These are phyloP conservation scores for Macrosteles quadrilineatus DNA, from an alignment of 1,140 invertebrate species.

Conservation along the genomic window DNA sequence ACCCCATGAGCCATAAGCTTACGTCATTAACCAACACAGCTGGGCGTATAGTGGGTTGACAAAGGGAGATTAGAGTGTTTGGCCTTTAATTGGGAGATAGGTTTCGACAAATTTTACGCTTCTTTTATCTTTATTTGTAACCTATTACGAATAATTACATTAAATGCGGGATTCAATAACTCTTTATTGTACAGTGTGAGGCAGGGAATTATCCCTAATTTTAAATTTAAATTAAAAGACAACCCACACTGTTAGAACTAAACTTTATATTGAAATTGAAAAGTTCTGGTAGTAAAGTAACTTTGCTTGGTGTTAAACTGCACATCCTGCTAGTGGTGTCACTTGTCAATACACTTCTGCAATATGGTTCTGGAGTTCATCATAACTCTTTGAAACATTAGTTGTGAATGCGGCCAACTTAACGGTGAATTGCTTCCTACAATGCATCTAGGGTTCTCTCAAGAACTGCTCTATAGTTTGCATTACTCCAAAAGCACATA, in stretches of 20 bases:
- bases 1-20: too few species aligned
- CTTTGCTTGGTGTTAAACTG: constrained; percentile 17
- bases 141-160: too few species aligned
- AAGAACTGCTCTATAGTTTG: constrained; percentile 2
- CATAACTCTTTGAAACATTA: background rate
- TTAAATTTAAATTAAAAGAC: background rate
- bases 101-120: too few species aligned
- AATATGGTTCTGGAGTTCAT: background rate
- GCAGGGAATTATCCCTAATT: constrained; percentile 18
- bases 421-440: background rate
- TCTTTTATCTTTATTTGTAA: too few species aligned
- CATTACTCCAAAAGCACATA: constrained; percentile 8
- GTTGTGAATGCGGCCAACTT: background rate
- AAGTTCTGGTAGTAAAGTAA: background rate
- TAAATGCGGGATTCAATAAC: too few species aligned
- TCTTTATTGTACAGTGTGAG: background rate
- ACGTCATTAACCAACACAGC: too few species aligned
- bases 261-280: background rate
- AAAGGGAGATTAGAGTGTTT: too few species aligned
- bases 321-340: constrained; percentile 5
- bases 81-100: too few species aligned
- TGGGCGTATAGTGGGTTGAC: too few species aligned
- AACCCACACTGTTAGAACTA: background rate
- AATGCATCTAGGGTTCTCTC: constrained; percentile 10
- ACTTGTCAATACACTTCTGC: constrained; percentile 16